A percentile compares a stretch with the other conserved stretches of the same genome.
phyloP scores from a whole-genome alignment of 2,113 vertebrate species.

The Dicentrarchus labrax region DNA sequence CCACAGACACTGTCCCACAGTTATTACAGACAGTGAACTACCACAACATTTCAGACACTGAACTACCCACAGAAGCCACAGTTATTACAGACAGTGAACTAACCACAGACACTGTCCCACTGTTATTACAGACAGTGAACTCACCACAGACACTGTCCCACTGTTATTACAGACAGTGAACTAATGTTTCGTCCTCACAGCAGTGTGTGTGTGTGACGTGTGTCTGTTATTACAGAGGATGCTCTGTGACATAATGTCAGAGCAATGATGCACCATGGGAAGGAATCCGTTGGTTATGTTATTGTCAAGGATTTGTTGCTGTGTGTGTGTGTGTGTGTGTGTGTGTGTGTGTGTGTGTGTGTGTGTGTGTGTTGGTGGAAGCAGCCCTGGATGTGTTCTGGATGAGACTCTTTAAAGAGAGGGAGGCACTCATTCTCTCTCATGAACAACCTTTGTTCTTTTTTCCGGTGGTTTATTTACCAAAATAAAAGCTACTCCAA shows the following conservation, averaged over 20 bases:
- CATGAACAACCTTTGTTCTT: too few species aligned
- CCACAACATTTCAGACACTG: too few species aligned
- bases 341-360: neutral
- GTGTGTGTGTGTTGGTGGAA: neutral
- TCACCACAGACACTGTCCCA: neutral
- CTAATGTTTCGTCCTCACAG: too few species aligned
- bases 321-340: neutral
- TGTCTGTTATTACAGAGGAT: neutral
- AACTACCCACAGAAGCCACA: too few species aligned
- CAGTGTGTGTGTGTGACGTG: neutral
- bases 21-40: too few species aligned
- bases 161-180: too few species aligned
- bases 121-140: neutral
- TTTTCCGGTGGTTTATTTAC: neutral
- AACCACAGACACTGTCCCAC: neutral
- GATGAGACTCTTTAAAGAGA: conserved; percentile 11
- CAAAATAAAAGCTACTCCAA: neutral
- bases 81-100: too few species aligned
- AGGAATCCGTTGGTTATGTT: neutral
- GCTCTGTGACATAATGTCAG: conserved; percentile 3
- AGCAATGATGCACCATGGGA: neutral
- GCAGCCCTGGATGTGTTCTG: conserved; percentile 32
- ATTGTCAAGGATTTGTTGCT: neutral
- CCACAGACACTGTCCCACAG: too few species aligned
- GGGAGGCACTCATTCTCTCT: too few species aligned